Percentiles rank a stretch among this genome's conserved stretches.
Evolutionary conservation across 1,140 invertebrate genomes (phyloP).

Genomic region (Drosophila biarmipes): DNA sequence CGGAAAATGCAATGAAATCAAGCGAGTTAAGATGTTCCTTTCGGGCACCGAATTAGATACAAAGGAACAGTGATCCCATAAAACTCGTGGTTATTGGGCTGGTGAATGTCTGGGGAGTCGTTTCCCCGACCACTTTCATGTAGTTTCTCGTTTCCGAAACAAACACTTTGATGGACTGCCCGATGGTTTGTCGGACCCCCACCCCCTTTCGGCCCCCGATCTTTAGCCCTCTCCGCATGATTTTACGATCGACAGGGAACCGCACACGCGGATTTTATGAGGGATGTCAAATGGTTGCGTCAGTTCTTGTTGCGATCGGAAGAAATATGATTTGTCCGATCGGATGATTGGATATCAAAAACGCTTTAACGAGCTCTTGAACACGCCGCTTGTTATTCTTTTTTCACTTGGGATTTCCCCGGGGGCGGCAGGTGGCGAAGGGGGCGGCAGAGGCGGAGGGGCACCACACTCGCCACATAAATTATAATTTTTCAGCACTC

Average conservation of each 20-base stretch:
- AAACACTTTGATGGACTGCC: constrained; percentile 45
- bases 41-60: constrained; percentile 11
- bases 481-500: constrained; percentile 66
- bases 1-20: background rate
- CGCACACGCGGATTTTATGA: constrained; percentile 61
- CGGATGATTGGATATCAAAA: constrained; percentile 70
- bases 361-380: constrained; percentile 55
- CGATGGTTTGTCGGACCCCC: constrained; percentile 19
- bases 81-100: constrained; percentile 38
- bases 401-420: constrained; percentile 53
- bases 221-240: constrained; percentile 14
- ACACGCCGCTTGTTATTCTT: background rate
- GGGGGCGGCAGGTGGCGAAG: constrained; percentile 31
- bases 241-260: constrained; percentile 43
- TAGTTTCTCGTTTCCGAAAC: constrained; percentile 40
- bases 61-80: constrained; percentile 21
- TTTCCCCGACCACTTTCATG: constrained; percentile 28
- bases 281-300: constrained; percentile 70
- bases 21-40: constrained; percentile 10
- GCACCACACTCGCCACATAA: constrained; percentile 66
- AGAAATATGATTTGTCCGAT: constrained; percentile 78
- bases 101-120: constrained; percentile 13
- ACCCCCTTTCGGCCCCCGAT: background rate
- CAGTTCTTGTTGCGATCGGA: constrained; percentile 60
- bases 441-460: background rate